Base-by-base conservation (phyloP, 2,797 vertebrate genomes). In the Danio kyathit region DNA sequence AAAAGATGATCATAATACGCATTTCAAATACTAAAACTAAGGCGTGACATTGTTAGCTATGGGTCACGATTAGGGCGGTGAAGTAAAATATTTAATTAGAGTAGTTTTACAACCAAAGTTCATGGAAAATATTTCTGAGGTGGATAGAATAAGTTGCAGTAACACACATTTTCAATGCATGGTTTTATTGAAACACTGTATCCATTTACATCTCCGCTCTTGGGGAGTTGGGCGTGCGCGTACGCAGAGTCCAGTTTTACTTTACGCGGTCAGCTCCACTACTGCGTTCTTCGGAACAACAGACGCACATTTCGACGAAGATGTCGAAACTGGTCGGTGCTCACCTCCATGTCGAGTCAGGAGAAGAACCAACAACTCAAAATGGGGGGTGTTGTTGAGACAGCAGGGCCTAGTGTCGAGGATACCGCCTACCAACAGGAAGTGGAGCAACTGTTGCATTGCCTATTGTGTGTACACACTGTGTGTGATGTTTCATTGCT, bases 401-500 rank as follows among this genome's bases (percentile, higher is more conserved):
- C 67, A 61, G 63, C 60, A 74, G 38, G 87, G 85, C 87, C 83
- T 85, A 67, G 71, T 65, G 9, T 54, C 19, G 63, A 76, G 76
- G 79, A 82, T 51, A 65, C 79, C 86, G 79, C 86, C 76, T 82
- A 76, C 81, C 61, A 70, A 46, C 83, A 85, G 86, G 86, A 87
- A 87, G 83, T 82, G 29, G 83, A 74, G 81, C 83, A 85, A 87
- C 86, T 83, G 86, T 87, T 87, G 83, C 83, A 48, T 74, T 74
- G 83, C 67, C 77, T 43, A 49, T 81, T 86, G 61, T 46, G 48
- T 41, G 69, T 51, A 49, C 61, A 64, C 61, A 29, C 44, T 59
- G 56, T 60, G 76, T 54, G 44, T 56, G 61, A 43, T n/a, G 8
- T 52, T n/a, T 63, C 43, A 38, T 57, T 43, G 49, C n/a, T 3